Evolutionary conservation across 2,113 vertebrate genomes (phyloP), one percentile per base, ranked within the genome.

Genomic region (Malurus melanocephalus): DNA sequence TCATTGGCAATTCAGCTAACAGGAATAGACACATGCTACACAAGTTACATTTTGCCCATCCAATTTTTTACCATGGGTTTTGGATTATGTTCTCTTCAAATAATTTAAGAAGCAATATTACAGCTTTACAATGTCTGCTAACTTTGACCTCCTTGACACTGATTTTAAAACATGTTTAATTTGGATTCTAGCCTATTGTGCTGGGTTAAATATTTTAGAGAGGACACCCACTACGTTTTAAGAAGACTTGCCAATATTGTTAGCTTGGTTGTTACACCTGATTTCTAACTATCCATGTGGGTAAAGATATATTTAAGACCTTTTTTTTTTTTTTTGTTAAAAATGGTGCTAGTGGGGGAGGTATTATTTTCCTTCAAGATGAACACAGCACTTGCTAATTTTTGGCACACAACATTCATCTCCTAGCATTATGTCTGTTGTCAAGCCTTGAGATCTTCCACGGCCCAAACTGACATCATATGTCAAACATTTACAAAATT

Each of bases 401-500:
- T 94, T 95, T 91, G 89, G 87, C 75, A 83, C 23, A 72, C 27
- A 80, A 30, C 15, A 64, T 88, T 93, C 33, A 49, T 90, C 72
- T 94, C 28, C 38, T 49, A 61, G 38, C 38, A 46, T 81, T 93
- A 90, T 73, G 71, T 80, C 60, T 91, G 80, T 80, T 94, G 89
- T 93, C 87, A 95, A 90, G 55, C 81, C 74, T 74, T 69, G 56
- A 92, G 89, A 76, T 74, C 67, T 85, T 89, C 62, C 80, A 30
- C 24, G 48, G 53, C 69, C 95, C 91, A 75, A 90, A 90, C 33
- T 83, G 74, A 90, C 85, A 92, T 72, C 85, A 59, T 87, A 83
- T 60, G 80, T 91, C 82, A 94, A 94, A 94, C 40, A 85, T 88
- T 90, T 88, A 68, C 49, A 83, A 94, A 94, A 48, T 13, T 80